Evolutionary conservation across 2,113 vertebrate genomes (phyloP), one percentile per base, ranked within the genome.

Genomic region (Symphodus melops): DNA sequence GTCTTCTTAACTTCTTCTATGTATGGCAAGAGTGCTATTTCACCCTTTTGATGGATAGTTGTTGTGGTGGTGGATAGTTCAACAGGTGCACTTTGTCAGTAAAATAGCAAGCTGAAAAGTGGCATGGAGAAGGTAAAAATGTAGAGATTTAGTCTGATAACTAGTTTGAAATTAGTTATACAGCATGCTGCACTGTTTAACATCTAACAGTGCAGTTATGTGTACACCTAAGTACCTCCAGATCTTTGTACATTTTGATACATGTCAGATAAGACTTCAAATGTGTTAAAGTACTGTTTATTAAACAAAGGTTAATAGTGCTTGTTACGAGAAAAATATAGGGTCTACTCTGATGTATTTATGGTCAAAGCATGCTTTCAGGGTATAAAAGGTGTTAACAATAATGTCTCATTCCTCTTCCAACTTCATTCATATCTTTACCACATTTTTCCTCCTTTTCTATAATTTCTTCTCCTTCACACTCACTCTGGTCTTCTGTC

Each of bases 271-370:
- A 33, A 33, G 28, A 49, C 69, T 65, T 53, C 55, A 53, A 53
- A 57, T 52, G 56, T 55, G 64, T 36, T 84, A 80, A 87, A 71
- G 14, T 63, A 9, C 0, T 75, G 79, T 82, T 86, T 88, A 75
- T 82, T 48, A 76, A 88, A 88, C 76, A 79, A 60, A 57, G n/a
- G n/a, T n/a, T n/a, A n/a, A n/a, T n/a, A 9, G 49, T 12, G 25
- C 25, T 5, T 3, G 28, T 33, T 33, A 33, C 1, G 3, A 33
- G 28, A 33, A 33, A 33, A 33, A 33, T 4, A 33, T 33, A 33
- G 28, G 28, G 28, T 33, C 28, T 33, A 5, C 28, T 33, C 28
- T 33, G 28, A 33, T 33, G 28, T 33, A 33, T 33, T 33, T 33
- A 5, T 33, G 28, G 28, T 4, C 28, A 5, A 33, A 3, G 28